A percentile compares a stretch with the other conserved stretches of the same genome.
These are phyloP conservation scores for Spinus pinus DNA, from an alignment of 2,797 vertebrate species.

Conservation along the genomic window DNA sequence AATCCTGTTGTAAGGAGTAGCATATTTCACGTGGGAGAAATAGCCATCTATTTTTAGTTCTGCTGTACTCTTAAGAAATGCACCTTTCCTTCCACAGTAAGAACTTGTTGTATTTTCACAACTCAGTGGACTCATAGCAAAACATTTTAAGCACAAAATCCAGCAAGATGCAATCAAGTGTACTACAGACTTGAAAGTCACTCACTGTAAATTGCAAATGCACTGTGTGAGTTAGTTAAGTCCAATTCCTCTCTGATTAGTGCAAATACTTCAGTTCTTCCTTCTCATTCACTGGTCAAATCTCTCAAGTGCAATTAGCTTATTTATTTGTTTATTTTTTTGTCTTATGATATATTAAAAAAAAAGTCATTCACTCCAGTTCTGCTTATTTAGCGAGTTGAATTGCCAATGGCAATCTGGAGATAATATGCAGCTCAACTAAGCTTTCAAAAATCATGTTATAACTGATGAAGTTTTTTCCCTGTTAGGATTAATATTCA, in stretches of 20 bases:
- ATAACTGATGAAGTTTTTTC: neutral
- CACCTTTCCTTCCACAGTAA: neutral
- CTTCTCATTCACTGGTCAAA: neutral
- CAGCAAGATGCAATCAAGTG: neutral
- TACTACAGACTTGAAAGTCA: neutral
- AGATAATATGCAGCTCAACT: neutral
- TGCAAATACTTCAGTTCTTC: neutral
- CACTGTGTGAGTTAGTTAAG: neutral
- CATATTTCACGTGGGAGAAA: neutral
- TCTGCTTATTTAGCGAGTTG: neutral
- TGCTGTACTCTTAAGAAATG: neutral
- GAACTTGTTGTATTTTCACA: constrained; percentile 19
- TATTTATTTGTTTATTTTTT: neutral
- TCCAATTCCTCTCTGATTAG: neutral
- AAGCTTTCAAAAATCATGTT: neutral
- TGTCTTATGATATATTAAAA: neutral
- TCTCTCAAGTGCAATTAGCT: neutral
- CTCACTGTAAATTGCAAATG: neutral
- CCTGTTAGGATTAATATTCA: neutral
- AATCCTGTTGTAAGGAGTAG: neutral
- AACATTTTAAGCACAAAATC: constrained; percentile 45
- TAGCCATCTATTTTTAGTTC: constrained; percentile 16
- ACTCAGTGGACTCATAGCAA: constrained; percentile 12
- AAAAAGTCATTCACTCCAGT: neutral
- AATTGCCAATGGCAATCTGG: neutral